Conservation (phyloP, 1,140 invertebrate genomes). For the Phymorhynchus buccinoides region DNA sequence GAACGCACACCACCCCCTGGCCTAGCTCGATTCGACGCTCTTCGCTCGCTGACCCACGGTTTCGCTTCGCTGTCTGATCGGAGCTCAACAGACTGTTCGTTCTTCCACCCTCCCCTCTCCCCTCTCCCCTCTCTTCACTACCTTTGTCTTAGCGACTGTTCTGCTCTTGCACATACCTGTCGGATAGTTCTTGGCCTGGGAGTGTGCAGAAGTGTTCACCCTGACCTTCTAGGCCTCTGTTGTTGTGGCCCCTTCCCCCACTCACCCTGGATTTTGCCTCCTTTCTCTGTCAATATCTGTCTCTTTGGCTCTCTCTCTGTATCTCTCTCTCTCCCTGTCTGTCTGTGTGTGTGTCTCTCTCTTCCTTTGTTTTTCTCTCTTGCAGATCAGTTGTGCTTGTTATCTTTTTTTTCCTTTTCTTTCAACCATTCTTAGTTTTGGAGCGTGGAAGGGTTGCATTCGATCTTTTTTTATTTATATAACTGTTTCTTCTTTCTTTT, state of each 20-base stretch:
- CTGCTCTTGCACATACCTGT: background rate
- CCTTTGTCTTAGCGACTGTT: background rate
- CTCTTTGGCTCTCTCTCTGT: background rate
- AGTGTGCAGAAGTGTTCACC: background rate
- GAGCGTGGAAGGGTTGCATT: no score
- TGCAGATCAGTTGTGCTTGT: no score
- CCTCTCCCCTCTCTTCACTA: no score
- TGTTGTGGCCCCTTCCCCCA: background rate
- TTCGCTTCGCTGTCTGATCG: no score
- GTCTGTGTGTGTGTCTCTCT: no score
- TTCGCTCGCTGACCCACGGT: no score
- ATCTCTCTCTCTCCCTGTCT: no score
- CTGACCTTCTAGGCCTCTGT: background rate
- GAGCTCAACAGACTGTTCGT: background rate
- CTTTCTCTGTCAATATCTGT: no score
- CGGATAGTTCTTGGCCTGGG: background rate
- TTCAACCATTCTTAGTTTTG: background rate
- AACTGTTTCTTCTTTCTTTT: background rate
- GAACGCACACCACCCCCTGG: conserved; percentile 73
- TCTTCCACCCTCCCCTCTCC: background rate
- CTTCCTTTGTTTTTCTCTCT: background rate
- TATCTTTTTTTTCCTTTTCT: background rate
- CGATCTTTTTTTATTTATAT: no score
- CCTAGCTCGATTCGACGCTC: no score
- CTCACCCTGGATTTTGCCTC: no score